These are phyloP conservation scores for Ridgeia piscesae DNA, from an alignment of 1,140 invertebrate species.

Conservation along the genomic window DNA sequence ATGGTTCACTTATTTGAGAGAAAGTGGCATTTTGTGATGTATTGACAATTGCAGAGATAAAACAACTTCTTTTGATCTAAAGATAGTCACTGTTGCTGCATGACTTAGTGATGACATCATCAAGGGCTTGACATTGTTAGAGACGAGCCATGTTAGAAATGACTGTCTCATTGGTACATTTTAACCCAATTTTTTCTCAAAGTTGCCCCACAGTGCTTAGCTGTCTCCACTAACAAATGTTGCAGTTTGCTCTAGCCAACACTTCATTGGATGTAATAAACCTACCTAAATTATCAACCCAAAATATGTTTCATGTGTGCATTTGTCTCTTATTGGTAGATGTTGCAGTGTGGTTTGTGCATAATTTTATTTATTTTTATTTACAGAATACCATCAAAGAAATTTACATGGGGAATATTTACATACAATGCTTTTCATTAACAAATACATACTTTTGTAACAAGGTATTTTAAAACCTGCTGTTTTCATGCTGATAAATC, in stretches of 20 bases:
- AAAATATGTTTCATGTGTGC: no score
- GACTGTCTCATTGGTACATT: background rate
- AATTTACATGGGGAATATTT: background rate
- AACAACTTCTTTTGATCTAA: background rate
- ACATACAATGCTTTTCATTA: background rate
- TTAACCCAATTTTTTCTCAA: background rate
- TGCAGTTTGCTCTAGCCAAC: no score
- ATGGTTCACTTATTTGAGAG: background rate
- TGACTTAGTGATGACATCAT: background rate
- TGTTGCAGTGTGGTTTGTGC: no score
- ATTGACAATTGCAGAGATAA: background rate
- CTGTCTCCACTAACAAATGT: no score
- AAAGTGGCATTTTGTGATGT: background rate
- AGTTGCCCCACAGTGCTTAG: background rate
- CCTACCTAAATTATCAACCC: no score
- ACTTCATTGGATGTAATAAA: no score
- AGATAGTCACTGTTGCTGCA: background rate
- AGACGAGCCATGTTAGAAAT: background rate
- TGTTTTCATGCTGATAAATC: background rate
- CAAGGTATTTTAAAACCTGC: background rate
- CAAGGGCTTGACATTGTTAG: background rate
- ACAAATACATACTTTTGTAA: background rate
- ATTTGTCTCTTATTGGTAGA: no score
- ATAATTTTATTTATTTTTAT: no score
- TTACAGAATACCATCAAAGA: background rate